Base-by-base conservation (phyloP, 2,888 invertebrate species). In the Ferrisia virgata region DNA sequence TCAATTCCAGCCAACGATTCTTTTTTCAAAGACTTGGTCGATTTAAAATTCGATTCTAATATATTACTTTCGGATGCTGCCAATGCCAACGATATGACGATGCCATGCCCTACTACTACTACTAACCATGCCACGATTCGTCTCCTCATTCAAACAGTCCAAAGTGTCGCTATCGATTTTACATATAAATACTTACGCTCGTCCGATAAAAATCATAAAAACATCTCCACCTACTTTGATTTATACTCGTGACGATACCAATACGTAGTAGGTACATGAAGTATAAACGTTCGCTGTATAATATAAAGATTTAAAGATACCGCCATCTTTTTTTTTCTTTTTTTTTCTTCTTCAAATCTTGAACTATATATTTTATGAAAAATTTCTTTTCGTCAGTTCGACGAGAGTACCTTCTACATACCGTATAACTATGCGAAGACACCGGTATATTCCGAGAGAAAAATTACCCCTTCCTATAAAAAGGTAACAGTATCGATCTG, bases 151-250 rank as follows among this genome's bases (percentile, higher is more conserved):
- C n/a, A n/a, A 47, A 47, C 4, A 53, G 18, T 11, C 53, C 22
- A 53, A 53, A 22, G 53, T 53, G 53, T 53, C 53, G 22, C 15
- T 28, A 2, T 4, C 15, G 3, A 9, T 18, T 3, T 25, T 2
- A 58, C 25, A 25, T 58, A 22, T 58, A 28, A n/a, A n/a, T n/a
- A n/a, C n/a, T n/a, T n/a, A n/a, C n/a, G 3, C 64, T 25, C 25
- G 4, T 28, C 64, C 64, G 64, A 64, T 64, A 64, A 64, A 64
- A 64, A 64, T 64, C 64, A 64, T 64, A 64, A 64, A 64, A 64
- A 64, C 64, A 28, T 64, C 64, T 28, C 28, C 64, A 28, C 28
- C 64, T 28, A 25, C 28, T 64, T 64, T 64, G 64, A 64, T 64
- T 64, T 64, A 64, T 64, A 64, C 28, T 5, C 13, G 28, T 15